Base-by-base conservation (phyloP, 2,113 vertebrate species). In the Tricholaema leucomelas region DNA sequence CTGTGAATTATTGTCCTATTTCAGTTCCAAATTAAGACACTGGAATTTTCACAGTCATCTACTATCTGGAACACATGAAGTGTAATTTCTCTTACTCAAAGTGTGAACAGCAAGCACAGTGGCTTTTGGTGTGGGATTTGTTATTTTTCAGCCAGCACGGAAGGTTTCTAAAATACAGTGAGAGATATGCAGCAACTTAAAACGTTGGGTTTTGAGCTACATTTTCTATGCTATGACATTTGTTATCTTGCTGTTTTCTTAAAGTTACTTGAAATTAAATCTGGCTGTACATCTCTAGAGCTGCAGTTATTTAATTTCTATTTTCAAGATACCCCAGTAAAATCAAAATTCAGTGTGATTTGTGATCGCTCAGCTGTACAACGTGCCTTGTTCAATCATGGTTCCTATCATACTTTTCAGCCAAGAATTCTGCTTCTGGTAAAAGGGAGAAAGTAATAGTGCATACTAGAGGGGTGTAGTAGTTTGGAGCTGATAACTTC, bases 301-400 rank as follows among this genome's bases (percentile, higher is more conserved):
- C 48, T 71, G 28, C 86, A 85, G 89, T 78, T 93, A 74, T 83
- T 94, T 91, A 87, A 85, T 92, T 95, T 88, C 33, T 55, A 6
- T 86, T 96, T 96, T 91, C 30, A 87, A 85, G 88, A 59, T 16
- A 38, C 86, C 67, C 9, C 16, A 58, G 28, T 85, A 79, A 95
- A 87, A 92, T 60, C 7, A 71, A 85, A 92, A 87, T 90, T 93
- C 69, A 90, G 85, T 80, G 66, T 76, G 81, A 96, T 81, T 77
- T 91, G 84, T 88, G 85, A 60, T 93, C 80, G 88, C 60, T 91
- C 81, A 88, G 81, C 77, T 80, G 59, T 55, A 40, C 18, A 88
- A 35, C 6, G 6, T 85, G 18, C 33, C 36, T 56, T 89, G 56
- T 65, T 92, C 55, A 28, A 10, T 95, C 70, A 58, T 90, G 55